Conservation (phyloP, 1,140 invertebrate genomes). For the Hesperophylax magnus region DNA sequence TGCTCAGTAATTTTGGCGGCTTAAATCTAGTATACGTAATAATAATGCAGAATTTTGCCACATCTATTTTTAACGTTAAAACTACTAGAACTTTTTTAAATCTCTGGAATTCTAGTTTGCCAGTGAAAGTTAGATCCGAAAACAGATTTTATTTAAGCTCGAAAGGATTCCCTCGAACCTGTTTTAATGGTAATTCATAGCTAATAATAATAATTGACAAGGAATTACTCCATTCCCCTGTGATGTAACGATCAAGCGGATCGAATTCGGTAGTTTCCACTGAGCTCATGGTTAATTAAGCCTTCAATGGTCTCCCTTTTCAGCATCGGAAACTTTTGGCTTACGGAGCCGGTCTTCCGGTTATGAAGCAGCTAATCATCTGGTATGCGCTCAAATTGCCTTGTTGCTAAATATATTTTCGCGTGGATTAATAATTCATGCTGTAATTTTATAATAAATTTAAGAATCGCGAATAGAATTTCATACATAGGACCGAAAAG, state of each 20-base stretch:
- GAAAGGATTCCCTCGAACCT: too few relatives aligned
- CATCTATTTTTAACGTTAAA: too few relatives aligned
- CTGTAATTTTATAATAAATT: not conserved
- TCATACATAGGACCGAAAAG: not conserved
- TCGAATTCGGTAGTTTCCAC: slow-evolving; percentile 3
- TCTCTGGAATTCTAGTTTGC: too few relatives aligned
- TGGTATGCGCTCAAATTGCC: not conserved
- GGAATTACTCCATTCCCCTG: not conserved
- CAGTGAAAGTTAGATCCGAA: too few relatives aligned
- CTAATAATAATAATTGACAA: not conserved
- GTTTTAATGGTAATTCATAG: too few relatives aligned
- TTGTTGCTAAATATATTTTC: slow-evolving; percentile 5
- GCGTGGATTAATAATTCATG: not conserved
- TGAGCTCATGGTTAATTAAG: not conserved
- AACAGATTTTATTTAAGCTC: too few relatives aligned
- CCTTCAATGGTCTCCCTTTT: not conserved
- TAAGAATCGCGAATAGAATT: not conserved
- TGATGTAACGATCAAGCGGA: not conserved
- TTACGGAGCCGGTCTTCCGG: slow-evolving; percentile 13
- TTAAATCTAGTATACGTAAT: too few relatives aligned
- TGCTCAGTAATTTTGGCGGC: too few relatives aligned
- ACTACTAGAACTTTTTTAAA: too few relatives aligned
- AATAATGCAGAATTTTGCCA: too few relatives aligned
- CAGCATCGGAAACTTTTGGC: not conserved
- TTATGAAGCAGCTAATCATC: slow-evolving; percentile 22